Evolutionary conservation across 1,140 invertebrate genomes (phyloP).

Genomic region (Penaeus japonicus): DNA sequence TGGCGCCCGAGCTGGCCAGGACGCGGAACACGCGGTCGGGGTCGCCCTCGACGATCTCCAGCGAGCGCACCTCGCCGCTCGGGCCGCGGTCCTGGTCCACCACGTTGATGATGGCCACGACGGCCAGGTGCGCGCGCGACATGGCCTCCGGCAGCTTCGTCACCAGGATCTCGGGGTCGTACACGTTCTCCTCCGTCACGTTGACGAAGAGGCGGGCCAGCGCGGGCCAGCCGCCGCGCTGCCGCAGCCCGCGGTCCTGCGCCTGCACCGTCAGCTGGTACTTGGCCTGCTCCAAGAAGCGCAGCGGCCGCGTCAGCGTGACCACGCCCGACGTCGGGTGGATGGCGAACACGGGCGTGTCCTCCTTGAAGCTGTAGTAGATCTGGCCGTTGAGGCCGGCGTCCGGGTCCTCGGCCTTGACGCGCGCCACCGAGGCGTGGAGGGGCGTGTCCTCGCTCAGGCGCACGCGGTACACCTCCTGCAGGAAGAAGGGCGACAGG

Average conservation of each 20-base stretch:
- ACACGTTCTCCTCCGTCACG: slow-evolving; percentile 85
- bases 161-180: slow-evolving; percentile 83
- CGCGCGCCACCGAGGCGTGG: slow-evolving; percentile 70
- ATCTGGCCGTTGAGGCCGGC: slow-evolving; percentile 93
- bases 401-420: slow-evolving; percentile 91
- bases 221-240: slow-evolving; percentile 68
- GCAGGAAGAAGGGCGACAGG: slow-evolving; percentile 89
- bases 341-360: slow-evolving; percentile 85
- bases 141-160: slow-evolving; percentile 78
- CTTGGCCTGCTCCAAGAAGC: slow-evolving; percentile 73
- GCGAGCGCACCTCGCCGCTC: slow-evolving; percentile 82
- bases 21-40: slow-evolving; percentile 87
- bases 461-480: slow-evolving; percentile 82
- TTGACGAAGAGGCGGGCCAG: slow-evolving; percentile 78
- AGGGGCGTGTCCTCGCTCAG: slow-evolving; percentile 89
- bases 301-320: slow-evolving; percentile 80
- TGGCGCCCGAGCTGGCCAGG: slow-evolving; percentile 64
- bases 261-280: slow-evolving; percentile 83
- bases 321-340: slow-evolving; percentile 91
- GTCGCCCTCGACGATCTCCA: slow-evolving; percentile 89
- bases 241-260: slow-evolving; percentile 75
- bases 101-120: slow-evolving; percentile 89
- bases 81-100: slow-evolving; percentile 82
- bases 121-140: slow-evolving; percentile 82
- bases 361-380: slow-evolving; percentile 90